These are phyloP conservation scores for Buceros bicornis DNA, from an alignment of 2,797 vertebrate genomes.

Conservation along the genomic window DNA sequence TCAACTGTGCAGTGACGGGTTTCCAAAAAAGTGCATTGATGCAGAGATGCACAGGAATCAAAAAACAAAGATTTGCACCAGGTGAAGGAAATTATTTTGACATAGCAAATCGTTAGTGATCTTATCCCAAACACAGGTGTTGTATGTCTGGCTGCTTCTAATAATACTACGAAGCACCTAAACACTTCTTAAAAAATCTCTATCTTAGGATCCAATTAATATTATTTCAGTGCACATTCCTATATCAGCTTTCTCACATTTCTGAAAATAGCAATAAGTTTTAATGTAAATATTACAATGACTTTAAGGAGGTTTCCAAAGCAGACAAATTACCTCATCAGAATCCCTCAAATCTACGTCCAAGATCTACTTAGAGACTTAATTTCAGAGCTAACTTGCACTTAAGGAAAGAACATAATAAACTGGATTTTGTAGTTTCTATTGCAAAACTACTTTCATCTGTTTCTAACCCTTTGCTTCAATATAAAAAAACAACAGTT, in stretches of 20 bases:
- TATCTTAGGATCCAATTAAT: neutral
- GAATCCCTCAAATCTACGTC: neutral
- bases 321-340: neutral
- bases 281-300: neutral
- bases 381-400: neutral
- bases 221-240: neutral
- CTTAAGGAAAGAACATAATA: neutral
- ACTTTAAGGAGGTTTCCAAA: neutral
- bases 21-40: neutral
- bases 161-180: neutral
- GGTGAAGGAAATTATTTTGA: neutral
- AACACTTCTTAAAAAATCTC: neutral
- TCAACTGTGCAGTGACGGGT: neutral
- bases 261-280: neutral
- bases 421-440: neutral
- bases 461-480: neutral
- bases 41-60: neutral
- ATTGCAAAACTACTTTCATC: neutral
- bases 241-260: neutral
- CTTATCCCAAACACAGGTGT: neutral
- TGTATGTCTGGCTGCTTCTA: neutral
- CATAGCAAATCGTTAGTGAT: neutral
- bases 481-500: neutral
- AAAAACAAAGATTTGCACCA: neutral
- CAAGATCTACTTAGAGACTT: neutral